These are phyloP conservation scores for Zapus hudsonius DNA, from an alignment of 2,113 vertebrate genomes.

Conservation along the genomic window DNA sequence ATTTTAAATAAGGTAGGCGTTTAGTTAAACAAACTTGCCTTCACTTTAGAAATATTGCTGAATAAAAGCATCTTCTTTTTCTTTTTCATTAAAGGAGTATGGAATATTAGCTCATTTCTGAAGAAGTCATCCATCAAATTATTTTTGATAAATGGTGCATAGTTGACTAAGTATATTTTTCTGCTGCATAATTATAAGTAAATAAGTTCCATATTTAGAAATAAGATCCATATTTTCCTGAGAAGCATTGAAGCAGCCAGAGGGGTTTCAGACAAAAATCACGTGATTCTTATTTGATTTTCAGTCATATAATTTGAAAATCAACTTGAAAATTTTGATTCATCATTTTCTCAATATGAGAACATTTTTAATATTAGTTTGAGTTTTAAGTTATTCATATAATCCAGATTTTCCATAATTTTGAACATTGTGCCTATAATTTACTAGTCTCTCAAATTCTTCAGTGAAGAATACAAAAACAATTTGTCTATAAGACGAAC, in stretches of 20 bases:
- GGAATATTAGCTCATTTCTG: constrained; percentile 46
- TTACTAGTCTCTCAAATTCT: not conserved
- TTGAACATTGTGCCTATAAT: not conserved
- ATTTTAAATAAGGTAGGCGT: constrained; percentile 58
- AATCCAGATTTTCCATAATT: not conserved
- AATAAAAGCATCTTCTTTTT: constrained; percentile 8
- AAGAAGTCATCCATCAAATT: not conserved
- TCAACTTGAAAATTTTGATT: not conserved
- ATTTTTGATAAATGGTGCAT: constrained; percentile 2
- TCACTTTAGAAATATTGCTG: constrained; percentile 39
- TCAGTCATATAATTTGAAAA: constrained; percentile 2
- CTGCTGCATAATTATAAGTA: constrained; percentile 14
- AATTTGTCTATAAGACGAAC: not conserved
- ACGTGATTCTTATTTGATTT: not conserved
- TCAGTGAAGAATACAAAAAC: not conserved
- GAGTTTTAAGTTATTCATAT: not conserved
- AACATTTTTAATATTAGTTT: not conserved
- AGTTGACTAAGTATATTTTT: constrained; percentile 40
- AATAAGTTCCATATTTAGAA: constrained; percentile 21
- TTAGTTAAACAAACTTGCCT: constrained; percentile 18
- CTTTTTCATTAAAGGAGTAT: constrained; percentile 55
- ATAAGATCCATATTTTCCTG: constrained; percentile 5
- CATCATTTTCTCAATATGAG: not conserved
- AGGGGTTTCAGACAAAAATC: not conserved
- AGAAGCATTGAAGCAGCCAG: not conserved